These are phyloP conservation scores for Phylloscopus collybita DNA, from an alignment of 2,797 vertebrate species.

Conservation along the genomic window DNA sequence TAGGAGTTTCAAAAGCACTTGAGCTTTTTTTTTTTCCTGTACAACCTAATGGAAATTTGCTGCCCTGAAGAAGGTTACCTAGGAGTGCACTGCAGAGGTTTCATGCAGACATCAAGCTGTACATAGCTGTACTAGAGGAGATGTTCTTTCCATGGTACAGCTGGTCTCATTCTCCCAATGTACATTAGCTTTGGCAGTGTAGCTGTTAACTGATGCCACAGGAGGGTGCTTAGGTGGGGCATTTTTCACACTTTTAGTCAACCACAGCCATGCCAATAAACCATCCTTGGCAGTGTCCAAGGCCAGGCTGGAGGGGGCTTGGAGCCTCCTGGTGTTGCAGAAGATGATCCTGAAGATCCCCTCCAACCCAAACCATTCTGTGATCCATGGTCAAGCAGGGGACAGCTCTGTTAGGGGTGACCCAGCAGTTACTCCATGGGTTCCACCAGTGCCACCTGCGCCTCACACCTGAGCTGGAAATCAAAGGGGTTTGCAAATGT, in stretches of 20 bases:
- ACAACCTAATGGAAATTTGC: slow-evolving; percentile 20
- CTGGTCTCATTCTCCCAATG: background rate
- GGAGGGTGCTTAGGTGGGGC: background rate
- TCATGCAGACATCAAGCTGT: background rate
- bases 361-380: background rate
- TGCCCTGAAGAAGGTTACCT: background rate
- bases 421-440: too few relatives aligned
- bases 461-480: background rate
- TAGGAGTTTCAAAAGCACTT: background rate
- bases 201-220: background rate
- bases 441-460: background rate
- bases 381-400: background rate
- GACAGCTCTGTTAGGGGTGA: background rate
- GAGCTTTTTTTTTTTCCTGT: background rate
- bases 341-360: background rate
- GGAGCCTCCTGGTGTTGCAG: background rate
- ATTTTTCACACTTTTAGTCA: background rate
- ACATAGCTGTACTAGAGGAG: background rate
- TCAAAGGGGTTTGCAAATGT: background rate
- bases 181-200: background rate
- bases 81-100: background rate
- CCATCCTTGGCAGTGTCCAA: background rate
- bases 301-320: background rate
- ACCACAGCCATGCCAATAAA: background rate
- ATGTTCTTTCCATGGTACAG: background rate